These are phyloP conservation scores for Cryptophagus acutangulus DNA, from an alignment of 2,888 invertebrate genomes.

Conservation along the genomic window DNA sequence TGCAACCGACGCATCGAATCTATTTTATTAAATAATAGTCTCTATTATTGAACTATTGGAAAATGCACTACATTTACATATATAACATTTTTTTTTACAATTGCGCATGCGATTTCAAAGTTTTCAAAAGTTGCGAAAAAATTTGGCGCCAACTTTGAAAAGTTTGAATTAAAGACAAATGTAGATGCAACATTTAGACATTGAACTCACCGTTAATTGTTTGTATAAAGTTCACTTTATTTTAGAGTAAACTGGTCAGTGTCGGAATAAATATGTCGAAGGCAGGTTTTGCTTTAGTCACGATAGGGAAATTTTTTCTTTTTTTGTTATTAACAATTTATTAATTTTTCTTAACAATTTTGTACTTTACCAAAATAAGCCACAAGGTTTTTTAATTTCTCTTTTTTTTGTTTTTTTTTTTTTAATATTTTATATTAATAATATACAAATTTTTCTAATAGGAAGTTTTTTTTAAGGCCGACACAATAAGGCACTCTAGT, in stretches of 20 bases:
- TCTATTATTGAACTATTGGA: neutral
- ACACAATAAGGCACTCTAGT: slow-evolving; percentile 49
- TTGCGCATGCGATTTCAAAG: slow-evolving; percentile 2
- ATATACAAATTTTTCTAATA: slow-evolving; percentile 46
- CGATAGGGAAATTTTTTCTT: slow-evolving; percentile 29
- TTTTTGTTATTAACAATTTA: slow-evolving; percentile 27
- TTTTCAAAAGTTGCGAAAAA: slow-evolving; percentile 1
- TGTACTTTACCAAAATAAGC: slow-evolving; percentile 42
- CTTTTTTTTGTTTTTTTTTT: slow-evolving; percentile 35
- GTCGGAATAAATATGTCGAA: slow-evolving; percentile 23
- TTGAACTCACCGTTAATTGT: slow-evolving; percentile 22
- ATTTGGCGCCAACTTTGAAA: slow-evolving; percentile 4
- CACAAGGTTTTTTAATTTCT: slow-evolving; percentile 31
- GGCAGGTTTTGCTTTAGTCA: slow-evolving; percentile 27
- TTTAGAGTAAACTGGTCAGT: slow-evolving; percentile 13
- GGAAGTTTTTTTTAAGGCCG: slow-evolving; percentile 45
- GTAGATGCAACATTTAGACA: slow-evolving; percentile 8
- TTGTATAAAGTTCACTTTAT: neutral
- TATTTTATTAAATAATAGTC: slow-evolving; percentile 2
- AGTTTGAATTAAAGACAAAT: neutral
- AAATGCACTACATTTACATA: neutral
- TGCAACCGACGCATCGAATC: neutral
- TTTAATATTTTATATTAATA: slow-evolving; percentile 41
- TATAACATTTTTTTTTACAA: neutral
- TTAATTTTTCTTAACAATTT: slow-evolving; percentile 35